These are phyloP conservation scores for Gymnosoma rotundatum DNA, from an alignment of 2,888 invertebrate species.

Conservation along the genomic window DNA sequence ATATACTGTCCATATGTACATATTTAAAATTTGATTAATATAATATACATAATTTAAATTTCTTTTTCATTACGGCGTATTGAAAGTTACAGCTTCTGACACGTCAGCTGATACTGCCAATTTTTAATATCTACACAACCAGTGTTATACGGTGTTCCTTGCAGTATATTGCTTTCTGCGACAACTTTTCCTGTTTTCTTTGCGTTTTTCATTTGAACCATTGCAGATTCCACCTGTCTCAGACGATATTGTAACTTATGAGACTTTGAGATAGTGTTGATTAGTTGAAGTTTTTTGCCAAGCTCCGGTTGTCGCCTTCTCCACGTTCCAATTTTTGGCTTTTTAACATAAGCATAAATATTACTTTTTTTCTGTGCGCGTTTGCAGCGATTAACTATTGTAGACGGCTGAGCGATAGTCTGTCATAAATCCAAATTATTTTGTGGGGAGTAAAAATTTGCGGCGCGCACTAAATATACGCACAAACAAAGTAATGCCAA, in stretches of 20 bases:
- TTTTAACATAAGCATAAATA: conserved; percentile 43
- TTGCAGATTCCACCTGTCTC: conserved; percentile 31
- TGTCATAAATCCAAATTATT: conserved; percentile 79
- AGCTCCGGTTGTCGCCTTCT: conserved; percentile 59
- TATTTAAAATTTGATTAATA: too few relatives aligned
- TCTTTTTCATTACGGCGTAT: too few relatives aligned
- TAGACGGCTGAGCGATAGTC: conserved; percentile 80
- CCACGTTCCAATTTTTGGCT: conserved; percentile 32
- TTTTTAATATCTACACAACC: conserved; percentile 78
- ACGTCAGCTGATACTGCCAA: conserved; percentile 82
- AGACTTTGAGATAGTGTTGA: conserved; percentile 52
- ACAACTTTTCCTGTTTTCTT: conserved; percentile 53
- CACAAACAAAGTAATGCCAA: conserved; percentile 80
- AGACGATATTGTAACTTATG: conserved; percentile 43
- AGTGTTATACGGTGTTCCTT: conserved; percentile 44
- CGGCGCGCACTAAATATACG: conserved; percentile 79
- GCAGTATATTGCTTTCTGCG: conserved; percentile 23
- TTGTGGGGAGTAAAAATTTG: conserved; percentile 72
- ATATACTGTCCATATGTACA: too few relatives aligned
- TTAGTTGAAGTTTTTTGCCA: conserved; percentile 63
- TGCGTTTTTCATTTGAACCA: conserved; percentile 12
- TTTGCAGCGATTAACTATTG: conserved; percentile 75
- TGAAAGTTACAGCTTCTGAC: conserved; percentile 79
- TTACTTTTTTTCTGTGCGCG: conserved; percentile 57
- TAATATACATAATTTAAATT: too few relatives aligned